A percentile compares a stretch with the other conserved stretches of the same genome.
Conservation (phyloP, 2,797 vertebrate species). For the Calcarius lapponicus region DNA sequence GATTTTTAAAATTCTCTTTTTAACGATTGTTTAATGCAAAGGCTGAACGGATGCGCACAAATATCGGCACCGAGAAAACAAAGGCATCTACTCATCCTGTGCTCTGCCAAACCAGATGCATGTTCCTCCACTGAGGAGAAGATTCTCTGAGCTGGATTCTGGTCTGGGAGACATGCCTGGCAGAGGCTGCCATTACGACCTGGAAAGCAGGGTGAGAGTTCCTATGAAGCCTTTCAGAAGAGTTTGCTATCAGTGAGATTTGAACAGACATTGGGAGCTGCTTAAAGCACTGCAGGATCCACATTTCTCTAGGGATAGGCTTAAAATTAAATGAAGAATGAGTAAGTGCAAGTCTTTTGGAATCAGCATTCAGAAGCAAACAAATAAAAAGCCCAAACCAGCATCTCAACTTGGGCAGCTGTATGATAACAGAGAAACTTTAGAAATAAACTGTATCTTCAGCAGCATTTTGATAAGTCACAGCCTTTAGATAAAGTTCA, state of each 20-base stretch:
- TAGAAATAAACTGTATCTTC: not conserved
- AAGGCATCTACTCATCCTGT: not conserved
- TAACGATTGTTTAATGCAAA: not conserved
- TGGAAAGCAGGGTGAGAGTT: not conserved
- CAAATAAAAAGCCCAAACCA: not conserved
- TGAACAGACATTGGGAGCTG: not conserved
- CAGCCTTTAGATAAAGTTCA: not conserved
- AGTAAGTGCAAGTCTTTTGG: not conserved
- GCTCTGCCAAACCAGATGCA: not conserved
- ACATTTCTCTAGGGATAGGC: fast-evolving
- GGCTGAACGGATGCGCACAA: not conserved
- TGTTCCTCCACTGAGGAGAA: not conserved
- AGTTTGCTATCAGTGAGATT: not conserved
- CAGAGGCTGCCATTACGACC: not conserved
- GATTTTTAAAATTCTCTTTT: not conserved
- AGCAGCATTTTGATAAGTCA: not conserved
- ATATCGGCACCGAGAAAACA: not conserved
- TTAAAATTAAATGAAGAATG: not conserved
- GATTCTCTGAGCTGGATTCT: not conserved
- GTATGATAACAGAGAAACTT: not conserved
- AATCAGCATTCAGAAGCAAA: not conserved
- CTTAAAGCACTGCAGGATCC: not conserved
- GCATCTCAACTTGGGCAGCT: not conserved
- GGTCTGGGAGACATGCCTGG: not conserved
- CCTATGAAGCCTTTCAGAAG: not conserved